Base-by-base conservation (phyloP, 2,888 invertebrate species). In the Euspilapteryx auroguttella region DNA sequence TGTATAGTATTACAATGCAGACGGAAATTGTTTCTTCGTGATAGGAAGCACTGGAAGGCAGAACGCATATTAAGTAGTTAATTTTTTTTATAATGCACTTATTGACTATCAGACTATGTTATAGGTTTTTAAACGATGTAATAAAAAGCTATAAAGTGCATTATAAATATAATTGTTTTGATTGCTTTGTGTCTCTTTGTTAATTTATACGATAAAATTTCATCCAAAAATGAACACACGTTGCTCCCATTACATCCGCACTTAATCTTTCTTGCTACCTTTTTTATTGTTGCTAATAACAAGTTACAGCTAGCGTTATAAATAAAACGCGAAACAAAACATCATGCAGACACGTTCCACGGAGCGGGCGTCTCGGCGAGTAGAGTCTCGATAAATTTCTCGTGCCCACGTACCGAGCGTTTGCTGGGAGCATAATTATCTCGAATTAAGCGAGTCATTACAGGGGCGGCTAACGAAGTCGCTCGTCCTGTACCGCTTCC, bases 391-490 rank as follows among this genome's bases (percentile, higher is more conserved):
- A 63, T 62, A 63, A 59, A 58, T 61, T 55, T 49, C 47, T 47
- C 38, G 42, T 40, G 52, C 48, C 49, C 52, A 57, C 58, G 56
- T 63, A 55, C 26, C 24, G 12, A 12, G 47, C 48, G 49, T 53
- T 56, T 50, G 45, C 47, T 55, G 46, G 54, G 43, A 56, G 54
- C 49, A 52, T 64, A 62, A 69, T 69, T 69, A 69, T 66, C 54
- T 62, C 57, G 56, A 64, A 68, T 68, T 68, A 63, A 65, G 55
- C 59, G 55, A 59, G 57, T 65, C 59, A 58, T 64, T 68, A 65
- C 55, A 53, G 56, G 42, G 50, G 52, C 48, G 44, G 39, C 37
- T 66, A 68, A 63, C 61, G 62, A 65, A 65, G 57, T 53, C 49
- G 44, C 47, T 45, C 48, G 45, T 51, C 51, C 49, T 47, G 42